A percentile compares a stretch with the other conserved stretches of the same genome.
phyloP scores from a whole-genome alignment of 2,888 invertebrate genomes.

The Teleogryllus oceanicus region DNA sequence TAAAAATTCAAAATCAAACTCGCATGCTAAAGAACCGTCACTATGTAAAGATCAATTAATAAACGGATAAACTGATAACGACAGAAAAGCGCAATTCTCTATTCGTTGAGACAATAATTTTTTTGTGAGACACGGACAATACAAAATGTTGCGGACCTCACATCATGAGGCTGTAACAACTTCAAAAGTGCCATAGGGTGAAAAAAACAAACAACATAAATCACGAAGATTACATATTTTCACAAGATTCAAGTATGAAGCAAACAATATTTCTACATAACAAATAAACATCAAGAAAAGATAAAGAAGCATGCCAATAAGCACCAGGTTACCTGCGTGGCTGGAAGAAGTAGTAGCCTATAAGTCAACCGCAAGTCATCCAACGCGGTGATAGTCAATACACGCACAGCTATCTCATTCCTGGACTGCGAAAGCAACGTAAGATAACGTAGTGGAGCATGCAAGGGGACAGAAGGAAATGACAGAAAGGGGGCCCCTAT shows the following conservation, averaged over 20 bases:
- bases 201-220: not conserved
- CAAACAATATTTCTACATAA: not conserved
- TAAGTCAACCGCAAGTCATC: constrained; percentile 38
- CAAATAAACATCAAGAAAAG: not conserved
- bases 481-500: not conserved
- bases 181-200: not conserved
- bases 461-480: not conserved
- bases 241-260: constrained; percentile 8
- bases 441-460: constrained; percentile 22
- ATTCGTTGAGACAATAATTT: too few species aligned
- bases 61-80: too few species aligned
- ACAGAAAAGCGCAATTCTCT: too few species aligned
- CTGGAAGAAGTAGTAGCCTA: constrained; percentile 36
- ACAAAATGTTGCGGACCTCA: not conserved
- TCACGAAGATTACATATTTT: not conserved
- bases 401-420: constrained; percentile 35
- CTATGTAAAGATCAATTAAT: too few species aligned
- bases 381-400: constrained; percentile 37
- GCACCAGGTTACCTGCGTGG: constrained; percentile 36
- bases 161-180: constrained; percentile 18
- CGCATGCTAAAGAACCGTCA: too few species aligned
- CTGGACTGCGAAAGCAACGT: constrained; percentile 36
- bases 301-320: constrained; percentile 33
- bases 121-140: not conserved
- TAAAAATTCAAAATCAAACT: too few species aligned